Conservation (phyloP, 2,888 invertebrate genomes). For the Lochmaea capreae region DNA sequence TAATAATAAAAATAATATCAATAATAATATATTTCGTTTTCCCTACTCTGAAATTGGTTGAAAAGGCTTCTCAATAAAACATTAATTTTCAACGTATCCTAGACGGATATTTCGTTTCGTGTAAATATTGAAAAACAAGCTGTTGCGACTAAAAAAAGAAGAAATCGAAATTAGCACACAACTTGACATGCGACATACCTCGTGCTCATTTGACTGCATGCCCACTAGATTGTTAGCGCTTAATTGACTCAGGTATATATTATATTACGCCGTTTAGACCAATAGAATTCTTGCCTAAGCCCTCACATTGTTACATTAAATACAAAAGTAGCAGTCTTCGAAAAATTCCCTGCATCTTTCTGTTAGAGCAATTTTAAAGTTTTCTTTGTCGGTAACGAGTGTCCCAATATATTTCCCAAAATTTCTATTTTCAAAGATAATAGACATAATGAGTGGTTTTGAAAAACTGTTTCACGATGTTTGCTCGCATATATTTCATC, state of each 20-base stretch:
- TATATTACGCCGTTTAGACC: conserved; percentile 16
- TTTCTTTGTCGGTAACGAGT: neutral
- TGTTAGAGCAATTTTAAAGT: neutral
- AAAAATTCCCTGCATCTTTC: neutral
- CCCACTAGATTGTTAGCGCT: conserved; percentile 32
- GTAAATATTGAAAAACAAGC: neutral
- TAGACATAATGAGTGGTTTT: too few species aligned
- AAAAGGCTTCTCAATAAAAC: too few species aligned
- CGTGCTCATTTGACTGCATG: conserved; percentile 32
- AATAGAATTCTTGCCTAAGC: neutral
- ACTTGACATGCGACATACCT: conserved; percentile 32
- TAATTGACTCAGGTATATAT: conserved; percentile 37
- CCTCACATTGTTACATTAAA: neutral
- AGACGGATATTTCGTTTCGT: neutral
- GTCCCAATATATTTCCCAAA: too few species aligned
- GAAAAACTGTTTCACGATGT: too few species aligned
- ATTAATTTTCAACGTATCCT: too few species aligned
- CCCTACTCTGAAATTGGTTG: too few species aligned
- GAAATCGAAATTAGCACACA: conserved; percentile 28
- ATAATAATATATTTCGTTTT: too few species aligned
- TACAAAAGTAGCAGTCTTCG: neutral
- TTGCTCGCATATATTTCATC: too few species aligned
- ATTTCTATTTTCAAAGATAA: too few species aligned
- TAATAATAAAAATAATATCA: too few species aligned
- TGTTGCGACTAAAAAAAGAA: conserved; percentile 9